Evolutionary conservation across 2,113 vertebrate genomes (phyloP).

Genomic region (Empidonax alnorum): DNA sequence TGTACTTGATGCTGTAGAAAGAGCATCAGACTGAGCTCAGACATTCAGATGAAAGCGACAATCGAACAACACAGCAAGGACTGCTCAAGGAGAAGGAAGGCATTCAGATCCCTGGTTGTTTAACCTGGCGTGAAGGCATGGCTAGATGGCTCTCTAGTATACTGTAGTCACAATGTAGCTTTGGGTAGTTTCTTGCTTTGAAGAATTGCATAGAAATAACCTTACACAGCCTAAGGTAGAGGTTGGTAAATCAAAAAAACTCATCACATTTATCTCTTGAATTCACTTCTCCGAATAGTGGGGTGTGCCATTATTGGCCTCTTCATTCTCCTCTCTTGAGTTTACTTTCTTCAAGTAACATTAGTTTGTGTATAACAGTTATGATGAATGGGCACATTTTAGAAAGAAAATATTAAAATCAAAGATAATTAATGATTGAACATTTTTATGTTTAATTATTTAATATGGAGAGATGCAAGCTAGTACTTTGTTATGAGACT

Average conservation of each 20-base stretch:
- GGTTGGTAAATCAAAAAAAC: conserved; percentile 67
- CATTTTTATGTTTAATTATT: conserved; percentile 85
- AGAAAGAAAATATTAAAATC: conserved; percentile 77
- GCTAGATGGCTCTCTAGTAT: conserved; percentile 70
- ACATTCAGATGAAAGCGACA: conserved; percentile 66
- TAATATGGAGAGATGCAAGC: conserved; percentile 75
- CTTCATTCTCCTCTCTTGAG: conserved; percentile 68
- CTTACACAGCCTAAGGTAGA: conserved; percentile 71
- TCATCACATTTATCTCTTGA: conserved; percentile 52
- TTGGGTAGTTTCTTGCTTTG: conserved; percentile 81
- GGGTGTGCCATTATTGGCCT: conserved; percentile 38
- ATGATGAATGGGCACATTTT: conserved; percentile 76
- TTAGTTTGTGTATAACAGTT: conserved; percentile 72
- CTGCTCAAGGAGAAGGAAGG: conserved; percentile 12
- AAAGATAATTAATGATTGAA: conserved; percentile 83
- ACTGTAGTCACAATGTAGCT: conserved; percentile 74
- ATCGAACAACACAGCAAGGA: conserved; percentile 45
- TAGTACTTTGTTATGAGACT: conserved; percentile 84
- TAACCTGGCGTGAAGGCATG: conserved; percentile 66
- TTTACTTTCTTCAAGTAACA: conserved; percentile 64
- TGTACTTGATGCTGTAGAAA: conserved; percentile 36
- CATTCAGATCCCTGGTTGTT: conserved; percentile 33
- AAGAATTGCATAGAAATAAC: conserved; percentile 73
- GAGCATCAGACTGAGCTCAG: conserved; percentile 39
- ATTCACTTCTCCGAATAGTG: conserved; percentile 28